Conservation (phyloP, 2,113 vertebrate species). For the Thamnaconus septentrionalis region DNA sequence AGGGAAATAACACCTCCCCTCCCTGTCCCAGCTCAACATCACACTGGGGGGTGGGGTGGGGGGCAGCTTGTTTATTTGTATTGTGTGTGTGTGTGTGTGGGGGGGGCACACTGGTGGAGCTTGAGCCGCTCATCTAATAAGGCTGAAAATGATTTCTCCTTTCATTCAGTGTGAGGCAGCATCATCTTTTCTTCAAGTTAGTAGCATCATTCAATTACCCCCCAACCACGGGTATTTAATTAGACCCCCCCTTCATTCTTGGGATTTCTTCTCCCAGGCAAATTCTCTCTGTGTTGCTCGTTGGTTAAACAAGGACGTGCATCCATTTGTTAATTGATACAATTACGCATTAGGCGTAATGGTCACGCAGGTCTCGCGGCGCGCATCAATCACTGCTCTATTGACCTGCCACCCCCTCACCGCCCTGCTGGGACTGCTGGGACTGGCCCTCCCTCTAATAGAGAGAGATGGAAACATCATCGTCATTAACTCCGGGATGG, state of each 20-base stretch:
- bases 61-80: slow-evolving; percentile 44
- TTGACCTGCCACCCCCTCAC: slow-evolving; percentile 79
- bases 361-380: slow-evolving; percentile 79
- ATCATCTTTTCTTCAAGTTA: slow-evolving; percentile 61
- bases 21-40: slow-evolving; percentile 27
- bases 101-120: slow-evolving; percentile 22
- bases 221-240: slow-evolving; percentile 71
- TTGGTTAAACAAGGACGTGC: slow-evolving; percentile 83
- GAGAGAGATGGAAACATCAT: slow-evolving; percentile 73
- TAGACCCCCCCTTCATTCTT: slow-evolving; percentile 70
- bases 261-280: slow-evolving; percentile 76
- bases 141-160: slow-evolving; percentile 60
- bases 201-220: slow-evolving; percentile 73
- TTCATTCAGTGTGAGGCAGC: slow-evolving; percentile 58
- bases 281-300: slow-evolving; percentile 73
- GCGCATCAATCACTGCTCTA: slow-evolving; percentile 80
- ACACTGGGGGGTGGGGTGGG: slow-evolving; percentile 11
- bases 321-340: slow-evolving; percentile 89
- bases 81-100: not conserved
- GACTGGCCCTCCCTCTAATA: slow-evolving; percentile 67
- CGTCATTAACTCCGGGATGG: slow-evolving; percentile 67
- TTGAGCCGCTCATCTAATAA: slow-evolving; percentile 69
- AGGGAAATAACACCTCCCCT: not conserved
- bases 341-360: slow-evolving; percentile 83
- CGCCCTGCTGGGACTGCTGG: slow-evolving; percentile 53